Base-by-base conservation (phyloP, 2,888 invertebrate species). In the Ichneumon xanthorius region DNA sequence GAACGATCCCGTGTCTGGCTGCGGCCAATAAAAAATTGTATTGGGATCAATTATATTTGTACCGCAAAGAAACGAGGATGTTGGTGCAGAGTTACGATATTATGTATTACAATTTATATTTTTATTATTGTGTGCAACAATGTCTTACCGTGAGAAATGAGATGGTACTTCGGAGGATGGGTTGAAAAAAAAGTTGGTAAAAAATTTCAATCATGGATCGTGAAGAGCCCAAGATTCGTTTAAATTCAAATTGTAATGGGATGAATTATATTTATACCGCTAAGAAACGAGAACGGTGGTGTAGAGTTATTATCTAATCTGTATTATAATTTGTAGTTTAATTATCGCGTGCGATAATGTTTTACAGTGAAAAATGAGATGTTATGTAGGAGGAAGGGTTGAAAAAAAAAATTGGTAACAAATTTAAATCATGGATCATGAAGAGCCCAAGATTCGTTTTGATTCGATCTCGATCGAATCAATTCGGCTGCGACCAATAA, bases 1-100 rank as follows among this genome's bases (percentile, higher is more conserved):
- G 55, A 63, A 33, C 16, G 16, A 9, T 53, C n/a, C 33, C 22
- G 22, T 22, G 22, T 22, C 22, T 22, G 61, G 22, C 26, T 61
- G 30, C 11, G 22, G 14, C 1, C 26, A 26, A 61, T 71, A 11
- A 33, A 16, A 26, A 71, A 50, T 50, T 50, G 30, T 26, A 55
- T 55, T 53, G n/a, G 55, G 71, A 55, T 71, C 33, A 71, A 71
- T 33, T 22, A 71, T 30, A 71, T 70, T 53, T 70, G 3, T 50
- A 70, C n/a, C 16, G n/a, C 30, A 26, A 70, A n/a, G 70, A n/a
- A 70, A 30, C 33, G 26, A 53, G 50, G 70, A 50, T n/a, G 50
- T 26, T 50, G 48, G 16, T 50, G 45, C 30, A 22, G 53, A 2
- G 19, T 55, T n/a, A 55, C 53, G 6, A 55, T 55, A 22, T 11